Evolutionary conservation across 2,888 invertebrate species (phyloP), one percentile per base, ranked within the genome.

Genomic region (Amphimallon solstitiale): DNA sequence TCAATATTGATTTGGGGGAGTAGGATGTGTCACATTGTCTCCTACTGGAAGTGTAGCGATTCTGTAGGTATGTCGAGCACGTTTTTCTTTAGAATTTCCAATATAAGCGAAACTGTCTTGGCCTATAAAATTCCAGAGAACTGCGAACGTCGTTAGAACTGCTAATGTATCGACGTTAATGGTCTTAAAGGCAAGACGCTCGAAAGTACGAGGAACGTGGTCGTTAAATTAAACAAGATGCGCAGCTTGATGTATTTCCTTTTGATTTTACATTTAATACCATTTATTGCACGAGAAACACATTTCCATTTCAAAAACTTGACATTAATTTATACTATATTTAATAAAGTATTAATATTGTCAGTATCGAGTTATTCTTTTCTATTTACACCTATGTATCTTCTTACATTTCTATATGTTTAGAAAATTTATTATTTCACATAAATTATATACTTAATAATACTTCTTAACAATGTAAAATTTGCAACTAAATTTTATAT

Each of bases 1-100:
- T 43, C 56, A 56, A 56, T 56, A 56, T 56, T 23, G 56, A 56
- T 56, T 56, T 29, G 14, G 43, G n/a, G 40, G 21, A 21, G 14
- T 43, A 56, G 43, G 43, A 43, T 56, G 56, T 56, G 56, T 40
- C 56, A 56, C 56, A 43, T 21, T 56, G 43, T 56, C 56, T 56
- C 56, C 43, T 15, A 14, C 23, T 15, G 40, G 43, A 56, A 56
- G 43, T 56, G 56, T 56, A 56, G 43, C 56, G 43, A 56, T 23
- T 12, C 23, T 43, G 15, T 54, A 56, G 29, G 56, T 62, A 62
- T 62, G 62, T 62, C 62, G 38, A 17, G 38, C 62, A 62, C 62
- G 62, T 62, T 49, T 29, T 40, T 38, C 49, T 62, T 62, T 38
- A 62, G 62, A 62, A 62, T 62, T 62, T 51, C 49, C 62, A 51